Percentiles rank a stretch among this genome's conserved stretches.
These are phyloP conservation scores for Anhinga rufa DNA, from an alignment of 2,113 vertebrate genomes.

Conservation along the genomic window DNA sequence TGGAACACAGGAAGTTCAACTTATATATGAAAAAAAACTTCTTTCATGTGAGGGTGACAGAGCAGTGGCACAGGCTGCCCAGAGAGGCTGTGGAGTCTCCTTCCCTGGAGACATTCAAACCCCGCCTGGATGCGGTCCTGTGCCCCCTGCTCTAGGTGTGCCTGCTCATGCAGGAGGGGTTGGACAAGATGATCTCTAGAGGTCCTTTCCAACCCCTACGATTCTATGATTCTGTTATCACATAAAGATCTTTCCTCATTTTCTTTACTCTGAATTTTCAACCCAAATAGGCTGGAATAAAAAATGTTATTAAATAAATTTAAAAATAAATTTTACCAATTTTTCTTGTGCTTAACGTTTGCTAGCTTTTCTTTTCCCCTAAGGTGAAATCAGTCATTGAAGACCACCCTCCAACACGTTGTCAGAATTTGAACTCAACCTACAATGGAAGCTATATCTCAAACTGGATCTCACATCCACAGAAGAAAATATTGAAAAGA, in stretches of 20 bases:
- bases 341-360: background rate
- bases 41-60: no score
- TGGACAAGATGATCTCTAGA: no score
- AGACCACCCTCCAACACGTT: rapidly evolving
- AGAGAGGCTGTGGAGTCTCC: no score
- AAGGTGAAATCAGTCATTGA: background rate
- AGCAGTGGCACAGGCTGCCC: no score
- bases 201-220: no score
- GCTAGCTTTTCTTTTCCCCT: background rate
- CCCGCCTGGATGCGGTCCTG: no score
- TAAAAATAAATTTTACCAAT: rapidly evolving
- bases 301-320: background rate
- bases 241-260: background rate
- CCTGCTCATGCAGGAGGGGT: no score
- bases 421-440: background rate
- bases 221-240: background rate
- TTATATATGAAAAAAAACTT: no score
- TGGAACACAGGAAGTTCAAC: no score
- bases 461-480: background rate
- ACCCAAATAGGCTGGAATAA: background rate
- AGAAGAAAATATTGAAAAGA: background rate
- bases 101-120: no score
- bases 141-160: no score
- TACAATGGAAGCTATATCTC: background rate
- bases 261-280: background rate